Conservation (phyloP, 2,888 invertebrate species). For the Actias luna region DNA sequence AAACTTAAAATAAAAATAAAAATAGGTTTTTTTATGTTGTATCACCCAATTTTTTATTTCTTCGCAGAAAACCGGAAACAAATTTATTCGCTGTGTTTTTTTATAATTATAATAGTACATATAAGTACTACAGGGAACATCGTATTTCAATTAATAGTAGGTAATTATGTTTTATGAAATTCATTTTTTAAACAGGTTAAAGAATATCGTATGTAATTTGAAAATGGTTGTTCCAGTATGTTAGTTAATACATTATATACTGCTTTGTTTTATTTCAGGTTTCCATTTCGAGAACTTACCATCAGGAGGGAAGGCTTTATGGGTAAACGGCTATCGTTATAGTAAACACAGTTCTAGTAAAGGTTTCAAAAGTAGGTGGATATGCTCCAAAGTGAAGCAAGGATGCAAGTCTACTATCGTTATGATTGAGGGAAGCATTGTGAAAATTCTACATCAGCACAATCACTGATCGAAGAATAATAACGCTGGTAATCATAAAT, state of each 20-base stretch:
- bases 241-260: background rate
- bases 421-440: slow-evolving; percentile 24
- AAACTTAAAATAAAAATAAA: too few species aligned
- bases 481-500: background rate
- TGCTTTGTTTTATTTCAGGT: background rate
- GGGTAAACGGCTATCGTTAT: slow-evolving; percentile 21
- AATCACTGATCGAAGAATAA: slow-evolving; percentile 25
- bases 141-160: too few species aligned
- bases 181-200: too few species aligned
- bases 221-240: background rate
- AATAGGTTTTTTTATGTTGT: too few species aligned
- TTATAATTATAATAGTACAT: too few species aligned
- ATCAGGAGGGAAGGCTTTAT: slow-evolving; percentile 9
- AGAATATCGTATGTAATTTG: too few species aligned
- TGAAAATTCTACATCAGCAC: slow-evolving; percentile 25
- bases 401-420: slow-evolving; percentile 35
- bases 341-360: slow-evolving; percentile 18
- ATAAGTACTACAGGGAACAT: too few species aligned
- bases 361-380: slow-evolving; percentile 28
- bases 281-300: background rate
- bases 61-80: too few species aligned
- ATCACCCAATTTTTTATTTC: too few species aligned
- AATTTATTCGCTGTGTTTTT: too few species aligned
- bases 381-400: slow-evolving; percentile 27
- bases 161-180: too few species aligned